Conservation (phyloP, 2,888 invertebrate species). For the Andrena chrysosceles region DNA sequence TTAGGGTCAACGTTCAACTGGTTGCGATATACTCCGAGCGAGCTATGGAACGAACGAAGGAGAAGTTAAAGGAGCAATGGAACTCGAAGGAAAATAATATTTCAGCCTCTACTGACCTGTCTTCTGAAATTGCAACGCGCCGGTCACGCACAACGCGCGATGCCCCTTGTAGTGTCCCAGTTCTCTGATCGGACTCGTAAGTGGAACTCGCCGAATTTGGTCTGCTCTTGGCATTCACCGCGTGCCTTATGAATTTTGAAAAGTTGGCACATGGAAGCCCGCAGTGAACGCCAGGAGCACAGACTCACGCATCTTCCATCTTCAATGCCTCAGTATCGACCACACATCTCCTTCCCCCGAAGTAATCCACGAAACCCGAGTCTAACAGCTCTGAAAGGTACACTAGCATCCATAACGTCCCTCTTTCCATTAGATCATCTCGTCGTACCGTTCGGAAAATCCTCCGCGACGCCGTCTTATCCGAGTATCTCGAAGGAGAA, state of each 20-base stretch:
- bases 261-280: conserved; percentile 94
- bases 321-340: neutral
- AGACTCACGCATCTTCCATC: conserved; percentile 79
- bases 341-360: neutral
- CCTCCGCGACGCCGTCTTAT: neutral
- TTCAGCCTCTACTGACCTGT: conserved; percentile 46
- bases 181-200: conserved; percentile 2
- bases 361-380: conserved; percentile 10
- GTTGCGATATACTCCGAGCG: neutral
- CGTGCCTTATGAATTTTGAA: conserved; percentile 97
- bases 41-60: neutral
- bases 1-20: neutral
- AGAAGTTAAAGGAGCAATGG: neutral
- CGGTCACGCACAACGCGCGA: neutral
- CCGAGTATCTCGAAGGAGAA: neutral
- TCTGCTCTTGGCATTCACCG: conserved; percentile 99
- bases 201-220: conserved; percentile 85
- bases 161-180: neutral
- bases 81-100: neutral
- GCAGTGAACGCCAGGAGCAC: conserved; percentile 97
- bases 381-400: conserved; percentile 23
- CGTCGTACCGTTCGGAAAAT: neutral
- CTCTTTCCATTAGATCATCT: neutral
- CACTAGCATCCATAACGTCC: conserved; percentile 22
- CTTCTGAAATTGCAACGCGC: neutral